These are phyloP conservation scores for Chionis minor DNA, from an alignment of 2,113 vertebrate species.

Conservation along the genomic window DNA sequence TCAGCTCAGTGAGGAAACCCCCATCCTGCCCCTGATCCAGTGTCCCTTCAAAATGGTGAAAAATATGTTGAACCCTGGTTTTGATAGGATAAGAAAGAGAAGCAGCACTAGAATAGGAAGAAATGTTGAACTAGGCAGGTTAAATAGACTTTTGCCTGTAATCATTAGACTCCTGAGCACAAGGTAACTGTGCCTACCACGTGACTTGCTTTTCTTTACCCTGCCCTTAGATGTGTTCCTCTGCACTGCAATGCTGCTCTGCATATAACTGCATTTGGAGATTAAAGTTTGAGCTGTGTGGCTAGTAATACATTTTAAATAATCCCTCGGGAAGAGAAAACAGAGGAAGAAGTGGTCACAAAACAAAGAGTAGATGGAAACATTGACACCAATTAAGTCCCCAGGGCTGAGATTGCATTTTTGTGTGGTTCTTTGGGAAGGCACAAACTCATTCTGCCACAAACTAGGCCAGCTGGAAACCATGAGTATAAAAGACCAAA, in stretches of 20 bases:
- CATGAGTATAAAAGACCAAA: background rate
- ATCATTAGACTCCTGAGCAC: background rate
- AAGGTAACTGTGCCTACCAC: background rate
- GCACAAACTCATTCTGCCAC: background rate
- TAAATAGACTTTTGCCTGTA: background rate
- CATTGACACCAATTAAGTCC: background rate
- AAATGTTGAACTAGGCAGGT: background rate
- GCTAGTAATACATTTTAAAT: background rate
- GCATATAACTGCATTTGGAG: background rate
- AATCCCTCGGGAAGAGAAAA: background rate
- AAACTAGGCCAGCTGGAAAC: background rate
- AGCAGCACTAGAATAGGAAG: background rate
- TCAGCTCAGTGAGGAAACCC: background rate
- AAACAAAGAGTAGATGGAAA: background rate
- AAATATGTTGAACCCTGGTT: background rate
- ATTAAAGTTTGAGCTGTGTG: background rate
- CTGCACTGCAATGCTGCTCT: background rate
- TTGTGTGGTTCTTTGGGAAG: background rate
- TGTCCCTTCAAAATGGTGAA: background rate
- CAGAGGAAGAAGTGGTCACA: background rate
- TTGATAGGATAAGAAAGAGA: background rate
- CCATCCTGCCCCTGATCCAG: background rate
- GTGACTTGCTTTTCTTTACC: background rate
- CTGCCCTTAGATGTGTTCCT: background rate
- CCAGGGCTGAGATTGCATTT: background rate